A percentile compares a stretch with the other conserved stretches of the same genome.
These are phyloP conservation scores for Chrysomallon squamiferum DNA, from an alignment of 1,140 invertebrate genomes.

Conservation along the genomic window DNA sequence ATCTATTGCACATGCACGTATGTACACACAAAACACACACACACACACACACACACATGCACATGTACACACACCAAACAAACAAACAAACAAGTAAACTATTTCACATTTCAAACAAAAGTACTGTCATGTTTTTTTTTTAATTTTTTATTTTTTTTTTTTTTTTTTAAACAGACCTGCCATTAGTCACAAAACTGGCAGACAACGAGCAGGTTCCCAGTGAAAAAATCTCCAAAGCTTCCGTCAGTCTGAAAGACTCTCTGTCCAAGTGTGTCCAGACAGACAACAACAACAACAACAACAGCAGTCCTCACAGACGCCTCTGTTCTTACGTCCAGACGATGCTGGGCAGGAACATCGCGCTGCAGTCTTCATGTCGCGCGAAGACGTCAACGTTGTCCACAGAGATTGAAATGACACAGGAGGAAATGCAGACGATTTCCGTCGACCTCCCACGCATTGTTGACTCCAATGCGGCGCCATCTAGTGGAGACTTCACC, in stretches of 20 bases:
- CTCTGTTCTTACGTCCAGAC: constrained; percentile 14
- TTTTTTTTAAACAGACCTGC: constrained; percentile 10
- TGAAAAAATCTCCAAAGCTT: constrained; percentile 10
- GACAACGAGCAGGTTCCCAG: constrained; percentile 46
- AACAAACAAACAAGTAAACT: no score
- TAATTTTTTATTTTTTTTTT: no score
- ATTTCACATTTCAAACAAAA: no score
- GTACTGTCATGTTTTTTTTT: no score
- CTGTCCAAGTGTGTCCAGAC: background rate
- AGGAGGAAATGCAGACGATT: no score
- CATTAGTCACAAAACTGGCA: constrained; percentile 46
- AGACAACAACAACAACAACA: background rate
- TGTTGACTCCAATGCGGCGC: no score
- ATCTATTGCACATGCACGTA: no score
- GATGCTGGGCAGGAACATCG: constrained; percentile 6
- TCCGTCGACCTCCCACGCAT: no score
- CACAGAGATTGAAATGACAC: background rate
- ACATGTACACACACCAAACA: no score
- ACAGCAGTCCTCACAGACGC: background rate
- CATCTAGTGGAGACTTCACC: no score
- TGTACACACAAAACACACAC: no score
- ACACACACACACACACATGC: no score
- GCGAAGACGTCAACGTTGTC: background rate
- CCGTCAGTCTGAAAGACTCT: background rate
- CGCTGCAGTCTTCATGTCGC: background rate